Evolutionary conservation across 2,888 invertebrate genomes (phyloP).

Genomic region (Phyto melanocephala): DNA sequence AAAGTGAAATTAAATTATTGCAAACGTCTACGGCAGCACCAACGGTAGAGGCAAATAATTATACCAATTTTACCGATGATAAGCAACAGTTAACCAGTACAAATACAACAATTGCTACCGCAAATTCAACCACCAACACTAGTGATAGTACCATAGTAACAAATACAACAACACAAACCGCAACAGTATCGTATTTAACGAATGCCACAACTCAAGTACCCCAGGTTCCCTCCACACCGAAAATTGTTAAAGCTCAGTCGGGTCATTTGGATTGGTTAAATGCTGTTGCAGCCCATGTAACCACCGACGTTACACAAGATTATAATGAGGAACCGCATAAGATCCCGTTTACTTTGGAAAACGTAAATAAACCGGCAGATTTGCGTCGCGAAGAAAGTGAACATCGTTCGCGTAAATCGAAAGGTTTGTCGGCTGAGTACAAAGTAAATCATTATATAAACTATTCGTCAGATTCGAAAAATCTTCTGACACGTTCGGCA

Average conservation of each 20-base stretch:
- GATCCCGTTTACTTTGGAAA: slow-evolving; percentile 74
- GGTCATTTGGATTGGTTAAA: slow-evolving; percentile 61
- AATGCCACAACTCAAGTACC: slow-evolving; percentile 46
- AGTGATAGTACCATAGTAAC: slow-evolving; percentile 19
- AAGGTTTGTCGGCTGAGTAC: slow-evolving; percentile 75
- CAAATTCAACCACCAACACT: slow-evolving; percentile 30
- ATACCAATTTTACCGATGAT: slow-evolving; percentile 70
- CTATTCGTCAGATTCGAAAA: slow-evolving; percentile 75
- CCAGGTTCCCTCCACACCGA: slow-evolving; percentile 68
- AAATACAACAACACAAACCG: slow-evolving; percentile 26
- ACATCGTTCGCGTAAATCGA: slow-evolving; percentile 75
- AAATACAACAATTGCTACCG: slow-evolving; percentile 34
- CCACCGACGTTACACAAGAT: slow-evolving; percentile 41
- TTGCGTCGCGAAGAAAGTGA: slow-evolving; percentile 73
- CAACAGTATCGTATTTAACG: not conserved
- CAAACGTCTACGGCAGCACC: slow-evolving; percentile 15
- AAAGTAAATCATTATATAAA: slow-evolving; percentile 75
- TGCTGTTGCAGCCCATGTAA: slow-evolving; percentile 35
- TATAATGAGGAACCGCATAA: slow-evolving; percentile 40
- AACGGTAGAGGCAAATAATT: slow-evolving; percentile 67
- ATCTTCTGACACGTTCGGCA: slow-evolving; percentile 75
- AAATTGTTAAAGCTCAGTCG: slow-evolving; percentile 66
- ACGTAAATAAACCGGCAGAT: slow-evolving; percentile 75
- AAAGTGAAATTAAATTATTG: slow-evolving; percentile 43
- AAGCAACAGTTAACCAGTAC: slow-evolving; percentile 35